Conservation (phyloP, 2,888 invertebrate species). For the Drosophila seclusa region DNA sequence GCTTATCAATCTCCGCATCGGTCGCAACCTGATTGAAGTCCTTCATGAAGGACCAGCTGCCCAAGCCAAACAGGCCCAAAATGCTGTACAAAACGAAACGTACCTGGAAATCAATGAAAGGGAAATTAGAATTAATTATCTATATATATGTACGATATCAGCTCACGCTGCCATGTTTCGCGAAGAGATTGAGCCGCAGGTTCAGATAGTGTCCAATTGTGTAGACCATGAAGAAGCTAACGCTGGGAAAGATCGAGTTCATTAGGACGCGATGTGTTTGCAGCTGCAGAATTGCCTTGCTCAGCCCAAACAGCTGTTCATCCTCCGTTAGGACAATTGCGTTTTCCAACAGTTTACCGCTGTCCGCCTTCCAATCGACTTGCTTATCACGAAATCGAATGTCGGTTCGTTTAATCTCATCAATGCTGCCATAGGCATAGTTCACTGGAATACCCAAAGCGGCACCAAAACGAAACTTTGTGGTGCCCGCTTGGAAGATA, state of each 20-base stretch:
- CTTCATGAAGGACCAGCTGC: conserved; percentile 88
- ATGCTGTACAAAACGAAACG: conserved; percentile 86
- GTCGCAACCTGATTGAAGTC: conserved; percentile 88
- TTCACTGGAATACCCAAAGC: conserved; percentile 91
- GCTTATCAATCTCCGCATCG: conserved; percentile 88
- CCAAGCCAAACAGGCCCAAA: conserved; percentile 86
- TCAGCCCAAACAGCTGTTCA: conserved; percentile 92
- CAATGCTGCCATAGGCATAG: conserved; percentile 87
- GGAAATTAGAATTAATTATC: too few relatives aligned
- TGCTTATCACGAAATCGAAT: conserved; percentile 88
- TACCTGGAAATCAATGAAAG: conserved; percentile 50
- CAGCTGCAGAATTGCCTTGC: conserved; percentile 89
- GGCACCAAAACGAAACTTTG: conserved; percentile 87
- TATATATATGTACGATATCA: not conserved
- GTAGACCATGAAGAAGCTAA: conserved; percentile 86
- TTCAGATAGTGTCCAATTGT: conserved; percentile 86
- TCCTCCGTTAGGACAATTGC: conserved; percentile 91
- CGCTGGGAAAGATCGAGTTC: conserved; percentile 86
- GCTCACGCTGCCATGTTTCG: conserved; percentile 85
- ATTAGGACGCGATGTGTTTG: conserved; percentile 87
- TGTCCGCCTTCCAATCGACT: conserved; percentile 88
- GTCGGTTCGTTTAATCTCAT: conserved; percentile 87
- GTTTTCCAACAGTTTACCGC: conserved; percentile 88
- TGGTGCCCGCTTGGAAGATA: conserved; percentile 88
- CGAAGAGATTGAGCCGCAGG: conserved; percentile 86